Percentiles rank a stretch among this genome's conserved stretches.
Evolutionary conservation across 2,888 invertebrate genomes (phyloP).

Genomic region (Napeogenes sylphis): DNA sequence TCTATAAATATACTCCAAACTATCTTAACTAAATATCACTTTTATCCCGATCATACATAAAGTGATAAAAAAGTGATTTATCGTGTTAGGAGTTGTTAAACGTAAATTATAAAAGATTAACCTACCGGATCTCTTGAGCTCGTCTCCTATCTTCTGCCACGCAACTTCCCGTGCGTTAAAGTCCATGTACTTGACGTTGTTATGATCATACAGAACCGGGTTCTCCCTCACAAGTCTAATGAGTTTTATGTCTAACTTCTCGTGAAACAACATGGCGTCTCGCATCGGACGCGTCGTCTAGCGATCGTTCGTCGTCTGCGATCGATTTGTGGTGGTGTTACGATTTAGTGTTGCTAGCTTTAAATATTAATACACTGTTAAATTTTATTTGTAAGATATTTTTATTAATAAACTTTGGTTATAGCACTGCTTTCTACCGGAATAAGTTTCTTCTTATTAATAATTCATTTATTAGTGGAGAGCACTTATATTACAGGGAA

Average conservation of each 20-base stretch:
- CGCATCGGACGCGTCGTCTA: slow-evolving; percentile 24
- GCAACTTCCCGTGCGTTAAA: slow-evolving; percentile 65
- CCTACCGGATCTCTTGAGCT: slow-evolving; percentile 61
- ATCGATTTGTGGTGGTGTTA: slow-evolving; percentile 23
- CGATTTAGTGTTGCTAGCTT: slow-evolving; percentile 16
- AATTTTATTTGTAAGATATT: too few species aligned
- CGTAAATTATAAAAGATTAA: slow-evolving; percentile 42
- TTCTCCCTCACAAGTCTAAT: slow-evolving; percentile 56
- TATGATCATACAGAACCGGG: slow-evolving; percentile 59
- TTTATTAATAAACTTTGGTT: too few species aligned
- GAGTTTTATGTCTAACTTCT: slow-evolving; percentile 54
- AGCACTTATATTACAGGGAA: too few species aligned
- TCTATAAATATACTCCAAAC: not conserved
- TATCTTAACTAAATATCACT: too few species aligned
- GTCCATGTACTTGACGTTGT: slow-evolving; percentile 63
- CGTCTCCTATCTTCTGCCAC: slow-evolving; percentile 71
- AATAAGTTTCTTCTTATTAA: too few species aligned
- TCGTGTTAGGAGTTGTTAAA: not conserved
- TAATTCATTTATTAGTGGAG: too few species aligned
- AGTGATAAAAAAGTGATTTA: slow-evolving; percentile 4
- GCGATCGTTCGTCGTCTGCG: slow-evolving; percentile 25
- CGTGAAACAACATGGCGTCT: slow-evolving; percentile 37
- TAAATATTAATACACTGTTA: not conserved
- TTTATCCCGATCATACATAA: not conserved
- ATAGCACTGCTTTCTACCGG: too few species aligned